phyloP scores from a whole-genome alignment of 2,113 vertebrate genomes.

The Podarcis cretensis region DNA sequence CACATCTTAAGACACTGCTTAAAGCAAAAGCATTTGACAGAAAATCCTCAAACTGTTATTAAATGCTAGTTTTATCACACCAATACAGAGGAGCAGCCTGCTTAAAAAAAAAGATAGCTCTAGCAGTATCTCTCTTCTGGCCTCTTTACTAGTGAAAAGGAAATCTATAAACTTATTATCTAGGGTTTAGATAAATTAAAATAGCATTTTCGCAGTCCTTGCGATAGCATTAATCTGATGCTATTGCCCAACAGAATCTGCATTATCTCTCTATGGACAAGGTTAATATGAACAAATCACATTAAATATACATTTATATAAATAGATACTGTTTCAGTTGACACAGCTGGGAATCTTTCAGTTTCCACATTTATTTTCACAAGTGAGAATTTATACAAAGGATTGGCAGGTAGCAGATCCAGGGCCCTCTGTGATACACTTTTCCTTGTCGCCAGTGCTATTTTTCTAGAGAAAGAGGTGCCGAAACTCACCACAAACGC shows the following conservation, averaged over 20 bases:
- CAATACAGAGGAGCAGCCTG: background rate
- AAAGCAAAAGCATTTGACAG: background rate
- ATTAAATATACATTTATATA: conserved; percentile 32
- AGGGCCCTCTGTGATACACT: background rate
- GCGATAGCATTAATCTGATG: conserved; percentile 4
- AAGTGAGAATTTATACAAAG: background rate
- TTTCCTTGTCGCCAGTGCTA: too few species aligned
- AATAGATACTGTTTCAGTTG: conserved; percentile 11
- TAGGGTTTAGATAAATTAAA: conserved; percentile 2
- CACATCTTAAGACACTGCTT: background rate
- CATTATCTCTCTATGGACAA: background rate
- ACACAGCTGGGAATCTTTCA: background rate
- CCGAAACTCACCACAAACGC: too few species aligned
- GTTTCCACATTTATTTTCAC: background rate
- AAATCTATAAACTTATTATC: conserved; percentile 1
- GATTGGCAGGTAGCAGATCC: background rate
- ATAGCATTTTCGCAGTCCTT: background rate
- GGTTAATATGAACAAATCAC: conserved; percentile 18
- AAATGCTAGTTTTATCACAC: conserved; percentile 12
- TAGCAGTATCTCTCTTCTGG: background rate
- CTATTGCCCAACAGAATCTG: conserved; percentile 2
- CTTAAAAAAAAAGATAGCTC: background rate
- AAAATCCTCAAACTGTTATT: background rate
- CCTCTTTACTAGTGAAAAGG: background rate
- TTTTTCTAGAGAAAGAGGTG: too few species aligned